Base-by-base conservation (phyloP, 1,140 invertebrate genomes). In the Psilanteris sp. region DNA sequence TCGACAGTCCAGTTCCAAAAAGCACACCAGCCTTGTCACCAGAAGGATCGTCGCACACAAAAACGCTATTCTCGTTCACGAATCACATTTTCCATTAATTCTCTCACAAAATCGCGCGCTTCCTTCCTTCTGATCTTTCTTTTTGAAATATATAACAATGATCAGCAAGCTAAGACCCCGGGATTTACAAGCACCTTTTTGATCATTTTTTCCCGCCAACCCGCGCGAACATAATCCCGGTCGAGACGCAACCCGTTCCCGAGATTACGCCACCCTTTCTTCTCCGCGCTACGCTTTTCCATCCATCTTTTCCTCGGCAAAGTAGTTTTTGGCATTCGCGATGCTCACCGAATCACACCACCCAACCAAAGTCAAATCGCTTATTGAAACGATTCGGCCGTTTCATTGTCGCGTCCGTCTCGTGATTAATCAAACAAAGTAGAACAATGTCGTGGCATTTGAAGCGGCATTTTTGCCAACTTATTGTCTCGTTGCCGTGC, bases 111-210 rank as follows among this genome's bases (percentile, higher is more conserved):
- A 61, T 61, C 22, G 32, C 43, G 14, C 68, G 27, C 43, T 75
- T 72, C 66, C 70, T 73, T 46, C 46, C 54, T 44, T 15, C 24
- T 11, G 26, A 34, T 64, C 46, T 72, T 43, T 67, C 68, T 68
- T 66, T 20, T 44, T 57, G 46, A 52, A 48, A 52, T 64, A n/a
- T n/a, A 66, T 59, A 70, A 44, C 59, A 59, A 64, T 55, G 54
- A 77, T 50, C 50, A 57, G 31, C 13, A 26, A 41, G 36, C 18
- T 62, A 50, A 46, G 64, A 46, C 46, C 31, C 31, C 14, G n/a
- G 57, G 64, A 66, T 48, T 57, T 72, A 36, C 32, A 62, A 64
- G 27, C 26, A 39, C 55, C 50, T 57, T 76, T 34, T 52, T 59
- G 59, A 78, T 68, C 44, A 22, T 55, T 32, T 55, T 44, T 46